A percentile compares a stretch with the other conserved stretches of the same genome.
Evolutionary conservation across 2,888 invertebrate genomes (phyloP).

Genomic region (Pseudococcus jackbeardsleyi): DNA sequence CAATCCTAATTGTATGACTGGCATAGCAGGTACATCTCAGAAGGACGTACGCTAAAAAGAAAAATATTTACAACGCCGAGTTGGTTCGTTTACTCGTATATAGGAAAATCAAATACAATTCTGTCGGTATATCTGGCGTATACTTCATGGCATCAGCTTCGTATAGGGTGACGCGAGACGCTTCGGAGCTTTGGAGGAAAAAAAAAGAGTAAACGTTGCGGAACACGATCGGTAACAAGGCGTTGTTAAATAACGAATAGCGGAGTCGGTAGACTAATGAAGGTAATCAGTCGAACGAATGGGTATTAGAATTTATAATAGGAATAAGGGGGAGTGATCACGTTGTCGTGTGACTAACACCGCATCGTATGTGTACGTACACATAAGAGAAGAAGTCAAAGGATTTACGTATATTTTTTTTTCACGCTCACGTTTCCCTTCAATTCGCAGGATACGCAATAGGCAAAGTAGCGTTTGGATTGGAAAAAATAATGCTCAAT

Average conservation of each 20-base stretch:
- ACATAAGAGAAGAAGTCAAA: conserved; percentile 6
- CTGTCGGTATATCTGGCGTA: not conserved
- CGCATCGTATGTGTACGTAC: not conserved
- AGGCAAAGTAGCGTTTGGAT: not conserved
- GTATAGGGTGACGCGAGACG: not conserved
- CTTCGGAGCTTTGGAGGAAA: not conserved
- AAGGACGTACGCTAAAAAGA: not conserved
- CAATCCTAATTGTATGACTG: not conserved
- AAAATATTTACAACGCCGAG: not conserved
- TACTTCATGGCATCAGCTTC: not conserved
- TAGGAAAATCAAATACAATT: not conserved
- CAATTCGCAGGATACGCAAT: not conserved
- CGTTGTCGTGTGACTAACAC: conserved; percentile 22
- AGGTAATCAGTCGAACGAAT: conserved; percentile 49
- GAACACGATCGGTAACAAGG: conserved; percentile 53
- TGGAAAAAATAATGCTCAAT: conserved; percentile 16
- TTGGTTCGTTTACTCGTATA: conserved; percentile 1
- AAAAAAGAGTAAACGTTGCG: conserved; percentile 43
- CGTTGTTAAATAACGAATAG: conserved; percentile 51
- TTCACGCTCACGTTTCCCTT: conserved; percentile 11
- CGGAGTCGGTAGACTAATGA: conserved; percentile 31
- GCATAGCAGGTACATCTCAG: not conserved
- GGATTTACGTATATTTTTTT: conserved; percentile 30
- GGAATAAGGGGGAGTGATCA: conserved; percentile 20
- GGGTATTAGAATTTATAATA: conserved; percentile 52